Percentiles rank a stretch among this genome's conserved stretches.
Evolutionary conservation across 2,113 vertebrate genomes (phyloP).

Genomic region (Marcusenius ussheri): DNA sequence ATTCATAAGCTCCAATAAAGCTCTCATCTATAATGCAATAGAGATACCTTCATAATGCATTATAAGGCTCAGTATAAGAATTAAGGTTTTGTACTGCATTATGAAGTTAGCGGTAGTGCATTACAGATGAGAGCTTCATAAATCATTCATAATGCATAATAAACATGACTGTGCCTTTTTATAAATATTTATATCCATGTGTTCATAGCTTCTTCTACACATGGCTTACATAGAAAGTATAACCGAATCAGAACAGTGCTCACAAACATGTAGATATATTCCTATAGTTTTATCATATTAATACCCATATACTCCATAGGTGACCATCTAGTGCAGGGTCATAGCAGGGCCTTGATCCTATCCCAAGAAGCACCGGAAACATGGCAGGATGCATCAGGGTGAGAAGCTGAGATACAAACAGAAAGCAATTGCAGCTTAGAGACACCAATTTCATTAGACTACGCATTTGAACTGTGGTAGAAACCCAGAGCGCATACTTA

Average conservation of each 20-base stretch:
- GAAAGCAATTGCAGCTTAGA: background rate
- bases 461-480: background rate
- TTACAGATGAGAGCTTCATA: background rate
- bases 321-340: background rate
- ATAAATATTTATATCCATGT: background rate
- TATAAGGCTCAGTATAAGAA: too few species aligned
- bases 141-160: background rate
- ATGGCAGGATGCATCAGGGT: background rate
- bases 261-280: background rate
- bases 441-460: background rate
- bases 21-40: background rate
- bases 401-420: background rate
- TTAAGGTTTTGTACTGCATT: too few species aligned
- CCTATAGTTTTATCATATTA: background rate
- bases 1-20: background rate
- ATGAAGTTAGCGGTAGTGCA: background rate
- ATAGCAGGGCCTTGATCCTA: background rate
- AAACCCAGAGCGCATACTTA: background rate
- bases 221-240: background rate
- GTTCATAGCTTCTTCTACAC: background rate
- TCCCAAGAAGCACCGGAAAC: background rate
- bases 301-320: background rate
- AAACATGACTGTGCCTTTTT: background rate
- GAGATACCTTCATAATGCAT: background rate
- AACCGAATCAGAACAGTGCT: background rate